Evolutionary conservation across 2,113 vertebrate species (phyloP), one percentile per base, ranked within the genome.

Genomic region (Percina caprodes): DNA sequence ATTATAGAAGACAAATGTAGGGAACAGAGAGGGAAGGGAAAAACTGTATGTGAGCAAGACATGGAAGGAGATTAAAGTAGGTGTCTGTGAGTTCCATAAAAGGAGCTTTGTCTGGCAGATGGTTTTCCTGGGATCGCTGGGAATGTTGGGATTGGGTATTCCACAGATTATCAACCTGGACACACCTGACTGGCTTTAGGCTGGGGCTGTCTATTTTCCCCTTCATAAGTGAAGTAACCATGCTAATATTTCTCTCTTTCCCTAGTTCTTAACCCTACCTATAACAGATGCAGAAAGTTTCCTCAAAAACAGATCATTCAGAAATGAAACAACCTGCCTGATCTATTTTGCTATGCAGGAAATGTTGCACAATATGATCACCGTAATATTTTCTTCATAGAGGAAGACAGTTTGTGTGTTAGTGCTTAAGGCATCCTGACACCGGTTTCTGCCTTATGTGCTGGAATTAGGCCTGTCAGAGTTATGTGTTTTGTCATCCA

Each of bases 31-130:
- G 8, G 52, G 52, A 30, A 60, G 39, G 30, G 19, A 13, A 66
- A 85, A 67, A 16, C 30, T 68, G 15, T 70, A 51, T 80, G 59
- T 9, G 48, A 81, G 67, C n/a, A 42, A 66, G 56, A 77, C 55
- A 63, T 24, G 39, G 45, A 74, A 48, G 63, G 18, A 83, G 63
- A 83, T 74, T 49, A 85, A 45, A 59, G 73, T 30, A 66, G 65
- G 66, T 80, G 65, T 69, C 13, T 54, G 69, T 1, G 62, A 54
- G 51, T 71, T 56, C 23, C 52, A 74, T 79, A 54, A 72, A 76
- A 76, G 81, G 69, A 69, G 58, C 75, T 87, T 83, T 83, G 74
- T 74, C 60, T 75, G 77, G 74, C 88, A 82, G 82, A 80, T 87
- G 82, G 82, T 39, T 59, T 63, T 83, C 18, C 58, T 35, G 78